phyloP scores from a whole-genome alignment of 2,888 invertebrate genomes.

The Epistrophe eligans region DNA sequence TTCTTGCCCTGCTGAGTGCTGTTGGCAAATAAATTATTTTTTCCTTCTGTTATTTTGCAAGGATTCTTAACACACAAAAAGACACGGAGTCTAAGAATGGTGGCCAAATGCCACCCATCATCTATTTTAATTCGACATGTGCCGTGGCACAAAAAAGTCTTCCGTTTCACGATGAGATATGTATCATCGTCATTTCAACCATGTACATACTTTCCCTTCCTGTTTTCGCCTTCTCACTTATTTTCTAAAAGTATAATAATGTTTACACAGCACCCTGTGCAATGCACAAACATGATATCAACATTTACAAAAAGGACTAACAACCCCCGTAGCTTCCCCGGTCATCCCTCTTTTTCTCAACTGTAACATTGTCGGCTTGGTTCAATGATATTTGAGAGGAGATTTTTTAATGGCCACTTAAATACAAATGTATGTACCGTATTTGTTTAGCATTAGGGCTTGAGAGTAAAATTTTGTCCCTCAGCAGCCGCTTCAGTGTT shows the following conservation, averaged over 20 bases:
- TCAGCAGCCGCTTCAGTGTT: not conserved
- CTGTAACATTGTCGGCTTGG: slow-evolving; percentile 52
- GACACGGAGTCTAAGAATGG: slow-evolving; percentile 35
- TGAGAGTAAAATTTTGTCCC: slow-evolving; percentile 27
- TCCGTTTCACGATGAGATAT: slow-evolving; percentile 47
- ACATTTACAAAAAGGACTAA: slow-evolving; percentile 55
- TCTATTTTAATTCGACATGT: slow-evolving; percentile 73
- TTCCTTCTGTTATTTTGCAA: slow-evolving; percentile 21
- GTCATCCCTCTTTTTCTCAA: not conserved
- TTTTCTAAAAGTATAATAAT: slow-evolving; percentile 61
- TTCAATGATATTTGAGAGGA: slow-evolving; percentile 70
- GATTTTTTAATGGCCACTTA: slow-evolving; percentile 74
- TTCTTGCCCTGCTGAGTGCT: not conserved
- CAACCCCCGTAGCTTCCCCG: slow-evolving; percentile 29
- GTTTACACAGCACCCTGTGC: slow-evolving; percentile 69
- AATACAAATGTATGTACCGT: slow-evolving; percentile 67
- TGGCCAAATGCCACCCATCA: slow-evolving; percentile 69
- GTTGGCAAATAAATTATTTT: slow-evolving; percentile 60
- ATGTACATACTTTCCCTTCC: not conserved
- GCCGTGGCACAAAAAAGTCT: slow-evolving; percentile 53
- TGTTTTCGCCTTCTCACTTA: not conserved
- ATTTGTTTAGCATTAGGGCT: slow-evolving; percentile 73
- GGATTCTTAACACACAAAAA: slow-evolving; percentile 32
- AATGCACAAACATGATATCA: slow-evolving; percentile 51
- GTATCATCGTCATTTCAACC: slow-evolving; percentile 36